Percentiles rank a stretch among this genome's conserved stretches.
phyloP scores from a whole-genome alignment of 2,888 invertebrate genomes.

The Sceliomorpha sp. region DNA sequence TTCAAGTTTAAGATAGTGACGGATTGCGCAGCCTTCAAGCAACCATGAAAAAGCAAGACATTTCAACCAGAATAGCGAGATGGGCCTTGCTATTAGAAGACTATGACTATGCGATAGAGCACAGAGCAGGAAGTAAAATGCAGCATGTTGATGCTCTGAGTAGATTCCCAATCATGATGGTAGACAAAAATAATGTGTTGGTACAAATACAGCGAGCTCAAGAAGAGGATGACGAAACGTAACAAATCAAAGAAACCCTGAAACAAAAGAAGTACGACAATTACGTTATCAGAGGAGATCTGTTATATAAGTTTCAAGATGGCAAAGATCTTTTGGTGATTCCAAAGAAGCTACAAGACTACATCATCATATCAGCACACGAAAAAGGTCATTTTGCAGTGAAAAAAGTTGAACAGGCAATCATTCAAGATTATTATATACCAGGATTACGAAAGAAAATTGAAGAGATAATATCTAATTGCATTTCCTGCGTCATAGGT shows the following conservation, averaged over 20 bases:
- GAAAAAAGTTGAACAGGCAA: constrained; percentile 14
- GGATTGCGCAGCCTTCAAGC: constrained; percentile 36
- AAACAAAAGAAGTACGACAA: constrained; percentile 16
- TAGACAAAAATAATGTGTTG: background rate
- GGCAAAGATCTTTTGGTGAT: constrained; percentile 22
- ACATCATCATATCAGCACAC: constrained; percentile 25
- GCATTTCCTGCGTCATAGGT: constrained; percentile 33
- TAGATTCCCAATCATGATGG: background rate
- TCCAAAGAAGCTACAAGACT: constrained; percentile 20
- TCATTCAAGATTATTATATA: constrained; percentile 35
- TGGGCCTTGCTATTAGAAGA: constrained; percentile 36
- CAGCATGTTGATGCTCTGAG: constrained; percentile 44
- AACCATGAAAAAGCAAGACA: constrained; percentile 39
- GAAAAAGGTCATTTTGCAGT: constrained; percentile 31
- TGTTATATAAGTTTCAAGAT: constrained; percentile 9
- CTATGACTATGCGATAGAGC: constrained; percentile 22
- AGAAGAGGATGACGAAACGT: constrained; percentile 22
- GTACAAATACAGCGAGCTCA: constrained; percentile 22
- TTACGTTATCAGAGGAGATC: too few species aligned
- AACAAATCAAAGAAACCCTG: constrained; percentile 13
- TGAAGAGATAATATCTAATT: constrained; percentile 23
- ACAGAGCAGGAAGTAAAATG: constrained; percentile 24
- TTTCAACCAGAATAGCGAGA: constrained; percentile 23
- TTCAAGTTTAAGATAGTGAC: constrained; percentile 41
- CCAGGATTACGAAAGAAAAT: constrained; percentile 26